Evolutionary conservation across 2,888 invertebrate genomes (phyloP).

Genomic region (Acanthosepion lycidas): DNA sequence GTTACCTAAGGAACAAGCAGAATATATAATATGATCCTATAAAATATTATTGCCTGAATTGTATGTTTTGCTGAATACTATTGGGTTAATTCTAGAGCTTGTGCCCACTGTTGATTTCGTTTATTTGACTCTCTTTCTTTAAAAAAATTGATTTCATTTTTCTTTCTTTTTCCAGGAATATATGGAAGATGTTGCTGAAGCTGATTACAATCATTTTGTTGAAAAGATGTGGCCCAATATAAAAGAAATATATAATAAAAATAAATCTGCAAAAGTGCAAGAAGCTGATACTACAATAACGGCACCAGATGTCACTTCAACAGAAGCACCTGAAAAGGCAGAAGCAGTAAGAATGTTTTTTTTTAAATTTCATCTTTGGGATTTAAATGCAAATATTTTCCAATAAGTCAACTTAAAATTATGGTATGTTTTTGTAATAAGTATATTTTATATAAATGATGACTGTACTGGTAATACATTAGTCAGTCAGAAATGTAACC

Average conservation of each 20-base stretch:
- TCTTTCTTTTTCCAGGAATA: conserved; percentile 66
- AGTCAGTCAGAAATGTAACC: no score
- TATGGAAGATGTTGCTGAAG: conserved; percentile 68
- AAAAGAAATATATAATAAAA: conserved; percentile 65
- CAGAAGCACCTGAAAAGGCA: conserved; percentile 66
- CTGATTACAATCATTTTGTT: conserved; percentile 65
- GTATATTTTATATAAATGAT: no score
- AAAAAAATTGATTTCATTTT: neutral
- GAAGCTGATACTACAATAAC: conserved; percentile 53
- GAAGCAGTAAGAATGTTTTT: conserved; percentile 52
- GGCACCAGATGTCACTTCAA: conserved; percentile 58
- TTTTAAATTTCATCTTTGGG: neutral
- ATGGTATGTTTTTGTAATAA: no score
- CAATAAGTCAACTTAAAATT: no score
- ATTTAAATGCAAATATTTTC: no score
- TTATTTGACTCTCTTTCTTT: neutral
- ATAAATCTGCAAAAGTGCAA: conserved; percentile 51
- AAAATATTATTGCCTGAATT: no score
- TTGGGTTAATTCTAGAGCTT: no score
- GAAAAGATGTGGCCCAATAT: conserved; percentile 73
- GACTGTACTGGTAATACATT: no score
- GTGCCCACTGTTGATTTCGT: no score
- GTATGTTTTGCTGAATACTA: no score
- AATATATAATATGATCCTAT: no score
- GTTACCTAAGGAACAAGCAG: no score